Percentiles rank a stretch among this genome's conserved stretches.
Conservation (phyloP, 2,797 vertebrate species). For the Megaceryle alcyon region DNA sequence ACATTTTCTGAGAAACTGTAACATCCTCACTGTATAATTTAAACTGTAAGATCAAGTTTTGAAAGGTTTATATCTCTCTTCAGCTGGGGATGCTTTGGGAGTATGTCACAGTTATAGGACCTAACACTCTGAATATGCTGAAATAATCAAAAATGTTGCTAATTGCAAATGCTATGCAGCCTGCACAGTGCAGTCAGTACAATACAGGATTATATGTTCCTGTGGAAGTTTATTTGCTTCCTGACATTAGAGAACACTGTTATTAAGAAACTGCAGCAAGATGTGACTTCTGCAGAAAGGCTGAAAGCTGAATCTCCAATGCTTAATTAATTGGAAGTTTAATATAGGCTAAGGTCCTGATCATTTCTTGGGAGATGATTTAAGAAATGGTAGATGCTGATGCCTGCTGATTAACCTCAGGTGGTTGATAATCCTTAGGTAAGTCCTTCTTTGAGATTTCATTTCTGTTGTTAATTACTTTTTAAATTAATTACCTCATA, state of each 20-base stretch:
- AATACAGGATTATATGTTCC: not conserved
- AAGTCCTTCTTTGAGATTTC: not conserved
- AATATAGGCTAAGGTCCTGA: not conserved
- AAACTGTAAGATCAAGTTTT: not conserved
- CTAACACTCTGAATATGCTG: not conserved
- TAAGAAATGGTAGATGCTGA: not conserved
- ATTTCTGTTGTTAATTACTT: slow-evolving; percentile 7
- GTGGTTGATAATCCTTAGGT: not conserved
- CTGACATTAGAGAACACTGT: not conserved
- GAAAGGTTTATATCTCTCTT: not conserved
- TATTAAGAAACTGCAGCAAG: not conserved
- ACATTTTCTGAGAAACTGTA: not conserved
- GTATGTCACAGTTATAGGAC: not conserved
- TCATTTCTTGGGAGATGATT: not conserved
- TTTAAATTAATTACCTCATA: not conserved
- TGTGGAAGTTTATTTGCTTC: not conserved
- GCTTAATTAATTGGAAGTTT: slow-evolving; percentile 24
- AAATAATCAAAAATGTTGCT: not conserved
- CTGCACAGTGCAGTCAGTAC: not conserved
- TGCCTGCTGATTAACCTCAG: not conserved
- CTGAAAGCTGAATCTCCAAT: not conserved
- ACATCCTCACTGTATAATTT: not conserved
- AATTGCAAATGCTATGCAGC: not conserved
- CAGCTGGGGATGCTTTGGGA: not conserved
- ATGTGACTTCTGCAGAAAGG: not conserved